Evolutionary conservation across 2,113 vertebrate species (phyloP), one percentile per base, ranked within the genome.

Genomic region (Osmerus eperlanus): DNA sequence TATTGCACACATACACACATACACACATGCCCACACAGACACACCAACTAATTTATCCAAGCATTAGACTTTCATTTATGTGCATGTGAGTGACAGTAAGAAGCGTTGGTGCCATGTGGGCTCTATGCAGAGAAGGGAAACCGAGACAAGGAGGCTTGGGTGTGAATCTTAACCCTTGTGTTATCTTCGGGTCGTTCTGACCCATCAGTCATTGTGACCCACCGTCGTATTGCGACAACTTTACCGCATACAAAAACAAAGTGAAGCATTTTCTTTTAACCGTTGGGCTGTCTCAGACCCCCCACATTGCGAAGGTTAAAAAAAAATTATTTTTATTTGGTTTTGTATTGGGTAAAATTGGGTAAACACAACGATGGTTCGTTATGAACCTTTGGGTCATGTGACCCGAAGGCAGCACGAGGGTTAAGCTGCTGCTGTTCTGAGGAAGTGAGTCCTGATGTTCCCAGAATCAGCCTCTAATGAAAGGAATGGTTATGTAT

Each of bases 401-500:
- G n/a, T n/a, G n/a, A n/a, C n/a, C n/a, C n/a, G n/a, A n/a, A n/a
- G n/a, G n/a, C n/a, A n/a, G n/a, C n/a, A n/a, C n/a, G n/a, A n/a
- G n/a, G n/a, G n/a, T n/a, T n/a, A 62, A 62, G 7, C 60, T 62
- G 60, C 60, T 62, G 60, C 12, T 15, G 14, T 23, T 23, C 16
- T 23, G 28, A n/a, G 19, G 60, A 62, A 62, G 28, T 62, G 60
- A 62, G 23, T 62, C 23, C 60, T 29, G 28, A 62, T 62, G 23
- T 62, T 15, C 60, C 23, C 60, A 62, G 60, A 28, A 62, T 62
- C 23, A 62, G 23, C 25, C 3, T 14, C 12, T 62, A 62, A 62
- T 62, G 23, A 62, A 62, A 62, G 23, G 60, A 62, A 62, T 62
- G 13, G 60, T 29, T 62, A 62, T 29, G 60, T 62, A 62, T 62